phyloP scores from a whole-genome alignment of 2,797 vertebrate genomes.

The Dryobates pubescens region DNA sequence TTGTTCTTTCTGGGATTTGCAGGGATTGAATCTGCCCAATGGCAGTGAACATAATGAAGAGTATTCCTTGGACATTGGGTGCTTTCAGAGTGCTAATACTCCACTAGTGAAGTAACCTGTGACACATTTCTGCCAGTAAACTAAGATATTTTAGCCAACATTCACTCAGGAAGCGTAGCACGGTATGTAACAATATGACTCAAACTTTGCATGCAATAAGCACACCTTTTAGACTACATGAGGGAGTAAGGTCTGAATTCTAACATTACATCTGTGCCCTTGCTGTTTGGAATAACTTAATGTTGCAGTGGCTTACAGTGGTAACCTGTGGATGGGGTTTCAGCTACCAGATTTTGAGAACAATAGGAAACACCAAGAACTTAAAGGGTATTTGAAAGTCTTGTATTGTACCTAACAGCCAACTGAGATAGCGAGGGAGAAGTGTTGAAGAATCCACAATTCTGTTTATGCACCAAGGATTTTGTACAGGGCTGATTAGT shows the following conservation, averaged over 20 bases:
- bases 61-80: neutral
- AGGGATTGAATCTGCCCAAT: neutral
- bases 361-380: neutral
- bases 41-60: neutral
- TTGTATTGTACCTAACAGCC: neutral
- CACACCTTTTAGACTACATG: neutral
- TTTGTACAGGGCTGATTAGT: neutral
- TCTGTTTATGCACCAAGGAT: neutral
- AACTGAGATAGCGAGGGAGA: neutral
- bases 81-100: neutral
- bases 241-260: neutral
- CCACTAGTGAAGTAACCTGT: neutral
- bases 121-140: neutral
- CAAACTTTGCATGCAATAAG: neutral
- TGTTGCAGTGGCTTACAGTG: neutral
- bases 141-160: too few relatives aligned
- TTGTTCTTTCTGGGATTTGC: slow-evolving; percentile 35
- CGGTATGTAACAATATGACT: neutral
- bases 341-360: neutral
- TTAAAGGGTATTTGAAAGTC: neutral
- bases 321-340: neutral
- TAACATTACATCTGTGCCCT: neutral
- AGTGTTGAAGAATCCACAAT: neutral
- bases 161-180: neutral
- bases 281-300: neutral